phyloP scores from a whole-genome alignment of 2,797 vertebrate genomes.

The Sebastiscus tertius region DNA sequence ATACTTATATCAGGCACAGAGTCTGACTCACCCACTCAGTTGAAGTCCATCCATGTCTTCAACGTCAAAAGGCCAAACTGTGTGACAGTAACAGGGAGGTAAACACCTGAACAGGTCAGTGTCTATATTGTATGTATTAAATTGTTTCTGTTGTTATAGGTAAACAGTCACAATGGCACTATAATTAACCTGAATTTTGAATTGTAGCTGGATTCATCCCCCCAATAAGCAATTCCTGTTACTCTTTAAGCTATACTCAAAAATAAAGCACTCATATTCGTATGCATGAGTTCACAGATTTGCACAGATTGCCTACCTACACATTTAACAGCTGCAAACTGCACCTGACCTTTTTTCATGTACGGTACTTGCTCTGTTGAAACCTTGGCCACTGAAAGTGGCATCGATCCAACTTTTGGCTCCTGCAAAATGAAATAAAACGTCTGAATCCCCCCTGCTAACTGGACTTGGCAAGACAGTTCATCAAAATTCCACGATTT shows the following conservation, averaged over 20 bases:
- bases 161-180: neutral
- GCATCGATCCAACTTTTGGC: slow-evolving; percentile 24
- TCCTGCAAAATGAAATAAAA: slow-evolving; percentile 48
- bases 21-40: neutral
- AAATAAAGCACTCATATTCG: neutral
- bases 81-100: neutral
- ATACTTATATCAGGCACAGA: neutral
- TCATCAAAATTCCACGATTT: slow-evolving; percentile 35
- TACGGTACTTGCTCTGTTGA: slow-evolving; percentile 13
- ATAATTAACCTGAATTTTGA: neutral
- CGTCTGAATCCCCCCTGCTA: slow-evolving; percentile 3
- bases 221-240: neutral
- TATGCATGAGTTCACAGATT: neutral
- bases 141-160: neutral
- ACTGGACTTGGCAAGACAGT: slow-evolving; percentile 21
- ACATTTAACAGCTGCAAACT: slow-evolving; percentile 26
- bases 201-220: neutral
- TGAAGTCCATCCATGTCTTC: neutral
- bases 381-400: slow-evolving; percentile 26
- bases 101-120: neutral
- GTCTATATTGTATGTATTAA: neutral
- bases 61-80: neutral
- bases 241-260: neutral
- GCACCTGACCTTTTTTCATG: slow-evolving; percentile 21
- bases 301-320: neutral